phyloP scores from a whole-genome alignment of 2,888 invertebrate species.

The Mylabris sibirica region DNA sequence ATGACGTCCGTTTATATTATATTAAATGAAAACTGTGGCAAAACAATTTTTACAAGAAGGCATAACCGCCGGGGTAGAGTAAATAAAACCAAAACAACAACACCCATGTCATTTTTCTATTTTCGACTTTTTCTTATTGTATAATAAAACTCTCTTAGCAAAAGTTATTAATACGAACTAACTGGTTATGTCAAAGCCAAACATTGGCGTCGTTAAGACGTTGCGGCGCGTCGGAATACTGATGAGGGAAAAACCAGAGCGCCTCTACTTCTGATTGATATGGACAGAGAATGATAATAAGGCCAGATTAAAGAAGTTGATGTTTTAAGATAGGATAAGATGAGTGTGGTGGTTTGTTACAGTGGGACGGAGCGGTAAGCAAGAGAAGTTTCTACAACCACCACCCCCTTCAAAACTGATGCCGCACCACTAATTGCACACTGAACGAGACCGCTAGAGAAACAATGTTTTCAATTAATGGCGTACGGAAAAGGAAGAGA shows the following conservation, averaged over 20 bases:
- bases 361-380: slow-evolving; percentile 8
- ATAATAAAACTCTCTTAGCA: slow-evolving; percentile 55
- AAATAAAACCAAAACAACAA: slow-evolving; percentile 33
- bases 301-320: slow-evolving; percentile 55
- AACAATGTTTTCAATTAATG: slow-evolving; percentile 60
- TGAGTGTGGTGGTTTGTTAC: slow-evolving; percentile 12
- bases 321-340: slow-evolving; percentile 34
- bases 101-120: slow-evolving; percentile 63
- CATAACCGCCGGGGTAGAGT: too few relatives aligned
- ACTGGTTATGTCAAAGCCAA: slow-evolving; percentile 65
- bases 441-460: slow-evolving; percentile 53
- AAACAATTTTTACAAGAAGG: slow-evolving; percentile 52
- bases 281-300: slow-evolving; percentile 58
- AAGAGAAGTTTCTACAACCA: slow-evolving; percentile 1
- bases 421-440: slow-evolving; percentile 36
- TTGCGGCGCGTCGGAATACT: slow-evolving; percentile 60
- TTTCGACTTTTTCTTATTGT: slow-evolving; percentile 54
- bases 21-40: slow-evolving; percentile 52
- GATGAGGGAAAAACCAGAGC: slow-evolving; percentile 58
- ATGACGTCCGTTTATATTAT: slow-evolving; percentile 44
- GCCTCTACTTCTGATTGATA: slow-evolving; percentile 57
- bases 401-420: slow-evolving; percentile 19
- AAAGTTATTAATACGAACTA: slow-evolving; percentile 64
- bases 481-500: slow-evolving; percentile 47
- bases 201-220: slow-evolving; percentile 61